These are phyloP conservation scores for Drosophila fulvimacula DNA, from an alignment of 2,888 invertebrate species.

Conservation along the genomic window DNA sequence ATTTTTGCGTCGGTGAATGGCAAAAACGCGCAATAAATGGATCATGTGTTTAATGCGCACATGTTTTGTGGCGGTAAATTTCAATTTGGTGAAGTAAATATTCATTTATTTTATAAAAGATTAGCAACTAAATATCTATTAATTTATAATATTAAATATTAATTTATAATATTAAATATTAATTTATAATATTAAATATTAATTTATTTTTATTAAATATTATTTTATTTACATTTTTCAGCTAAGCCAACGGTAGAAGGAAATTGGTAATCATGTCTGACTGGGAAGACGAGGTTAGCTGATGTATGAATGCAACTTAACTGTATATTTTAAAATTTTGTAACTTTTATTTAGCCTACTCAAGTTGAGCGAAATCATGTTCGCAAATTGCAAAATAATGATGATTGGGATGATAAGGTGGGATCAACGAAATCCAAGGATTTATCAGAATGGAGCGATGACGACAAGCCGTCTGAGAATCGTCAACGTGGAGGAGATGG, in stretches of 20 bases:
- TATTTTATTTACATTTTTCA: slow-evolving; percentile 2
- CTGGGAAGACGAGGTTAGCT: slow-evolving; percentile 64
- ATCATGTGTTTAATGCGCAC: slow-evolving; percentile 10
- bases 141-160: neutral
- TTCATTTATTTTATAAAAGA: neutral
- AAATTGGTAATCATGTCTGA: slow-evolving; percentile 65
- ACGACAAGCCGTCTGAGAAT: slow-evolving; percentile 16
- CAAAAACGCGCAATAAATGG: slow-evolving; percentile 14
- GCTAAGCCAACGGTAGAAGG: neutral
- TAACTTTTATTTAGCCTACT: neutral
- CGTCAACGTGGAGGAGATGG: slow-evolving; percentile 21
- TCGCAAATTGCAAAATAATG: neutral
- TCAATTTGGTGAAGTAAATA: neutral
- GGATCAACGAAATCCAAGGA: neutral
- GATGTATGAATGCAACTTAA: neutral
- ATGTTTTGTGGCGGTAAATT: neutral
- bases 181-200: too few relatives aligned
- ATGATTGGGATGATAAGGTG: neutral
- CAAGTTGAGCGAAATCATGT: neutral
- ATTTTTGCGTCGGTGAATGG: slow-evolving; percentile 44
- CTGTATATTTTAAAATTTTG: neutral
- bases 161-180: neutral
- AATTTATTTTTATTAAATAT: neutral
- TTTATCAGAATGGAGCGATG: slow-evolving; percentile 46
- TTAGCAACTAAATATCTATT: neutral